Evolutionary conservation across 2,888 invertebrate genomes (phyloP), one percentile per base, ranked within the genome.

Genomic region (Eilema sororculum): DNA sequence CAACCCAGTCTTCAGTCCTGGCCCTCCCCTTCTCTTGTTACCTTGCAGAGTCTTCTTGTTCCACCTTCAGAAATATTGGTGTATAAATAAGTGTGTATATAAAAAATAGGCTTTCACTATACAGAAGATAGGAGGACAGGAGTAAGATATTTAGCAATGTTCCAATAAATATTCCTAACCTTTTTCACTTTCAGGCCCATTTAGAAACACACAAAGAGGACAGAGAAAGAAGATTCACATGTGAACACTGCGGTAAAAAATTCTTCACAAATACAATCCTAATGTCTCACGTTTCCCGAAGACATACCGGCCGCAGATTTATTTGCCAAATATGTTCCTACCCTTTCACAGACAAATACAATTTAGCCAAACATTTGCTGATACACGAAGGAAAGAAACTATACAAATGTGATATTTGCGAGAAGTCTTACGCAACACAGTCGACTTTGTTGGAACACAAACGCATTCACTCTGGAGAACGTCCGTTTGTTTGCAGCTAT

Each of bases 171-270:
- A 8, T 33, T 5, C n/a, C n/a, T n/a, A n/a, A n/a, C n/a, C n/a
- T n/a, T n/a, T 20, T 65, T 62, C 12, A 13, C 57, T 87, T 85
- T 13, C 84, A 95, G 95, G 81, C 84, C 20, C 95, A 95, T 76
- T 80, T 94, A 63, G 91, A 93, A 82, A 92, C 91, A 2, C 95
- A 95, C 82, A 89, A 90, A 71, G 89, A 89, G 58, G 90, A 92
- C 80, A 85, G 95, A 75, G 91, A 93, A 68, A 81, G 92, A 5
- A 81, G 74, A 12, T 91, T 88, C 77, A 87, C 91, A 12, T 95
- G 95, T 75, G 90, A 92, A 68, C 92, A 93, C n/a, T 95, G 95
- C 69, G 92, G 91, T 2, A 93, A 93, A 76, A 93, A 93, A 58
- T 95, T 94, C 83, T 92, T 87, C 73, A 93, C 91, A 0, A 92